These are phyloP conservation scores for Taeniopygia guttata DNA, from an alignment of 2,797 vertebrate species.

Conservation along the genomic window DNA sequence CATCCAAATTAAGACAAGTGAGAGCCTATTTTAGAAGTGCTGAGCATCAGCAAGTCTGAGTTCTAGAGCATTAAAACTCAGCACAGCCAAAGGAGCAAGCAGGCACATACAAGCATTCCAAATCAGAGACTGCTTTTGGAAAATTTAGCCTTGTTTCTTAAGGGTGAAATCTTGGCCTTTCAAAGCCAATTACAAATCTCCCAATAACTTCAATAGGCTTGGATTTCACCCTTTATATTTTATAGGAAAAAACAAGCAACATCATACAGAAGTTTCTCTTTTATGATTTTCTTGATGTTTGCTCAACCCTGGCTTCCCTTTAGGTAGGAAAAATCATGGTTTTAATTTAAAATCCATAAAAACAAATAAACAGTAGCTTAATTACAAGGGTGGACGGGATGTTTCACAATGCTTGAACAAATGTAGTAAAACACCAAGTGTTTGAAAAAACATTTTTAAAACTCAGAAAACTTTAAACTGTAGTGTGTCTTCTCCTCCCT, in stretches of 20 bases:
- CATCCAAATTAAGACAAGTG: constrained; percentile 48
- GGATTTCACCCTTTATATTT: constrained; percentile 66
- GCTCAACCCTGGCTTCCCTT: constrained; percentile 55
- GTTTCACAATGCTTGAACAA: constrained; percentile 62
- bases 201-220: constrained; percentile 63
- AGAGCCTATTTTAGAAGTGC: constrained; percentile 30
- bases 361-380: constrained; percentile 66
- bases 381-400: constrained; percentile 58
- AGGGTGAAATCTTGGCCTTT: constrained; percentile 54
- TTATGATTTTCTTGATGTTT: constrained; percentile 66
- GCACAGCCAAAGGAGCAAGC: neutral
- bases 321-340: constrained; percentile 65
- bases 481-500: constrained; percentile 43
- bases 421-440: constrained; percentile 60
- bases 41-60: constrained; percentile 46
- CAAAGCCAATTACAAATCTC: constrained; percentile 61
- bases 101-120: constrained; percentile 12
- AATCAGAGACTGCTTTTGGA: constrained; percentile 41
- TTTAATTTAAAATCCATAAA: constrained; percentile 68
- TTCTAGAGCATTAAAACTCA: constrained; percentile 43
- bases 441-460: constrained; percentile 62
- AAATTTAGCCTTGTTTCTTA: constrained; percentile 59
- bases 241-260: constrained; percentile 66
- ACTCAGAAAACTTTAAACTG: constrained; percentile 52
- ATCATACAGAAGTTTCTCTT: constrained; percentile 67